Percentiles rank a stretch among this genome's conserved stretches.
Conservation (phyloP, 1,140 invertebrate genomes). For the Zaprionus tsacasi region DNA sequence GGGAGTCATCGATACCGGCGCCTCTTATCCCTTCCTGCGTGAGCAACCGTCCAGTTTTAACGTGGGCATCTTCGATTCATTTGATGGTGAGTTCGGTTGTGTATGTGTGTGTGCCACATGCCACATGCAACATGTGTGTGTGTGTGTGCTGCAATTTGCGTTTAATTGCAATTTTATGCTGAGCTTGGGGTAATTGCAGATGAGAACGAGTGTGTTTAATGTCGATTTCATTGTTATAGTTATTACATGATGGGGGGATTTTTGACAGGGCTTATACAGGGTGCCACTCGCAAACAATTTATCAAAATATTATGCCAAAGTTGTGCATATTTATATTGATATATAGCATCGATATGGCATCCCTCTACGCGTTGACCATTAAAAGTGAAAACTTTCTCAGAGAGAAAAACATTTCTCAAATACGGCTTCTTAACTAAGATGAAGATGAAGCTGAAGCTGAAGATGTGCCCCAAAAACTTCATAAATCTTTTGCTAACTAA, state of each 20-base stretch:
- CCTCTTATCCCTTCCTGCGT: constrained; percentile 71
- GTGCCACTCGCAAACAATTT: constrained; percentile 59
- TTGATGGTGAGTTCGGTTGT: constrained; percentile 67
- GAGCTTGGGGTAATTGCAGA: constrained; percentile 11
- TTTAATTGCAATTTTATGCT: constrained; percentile 57
- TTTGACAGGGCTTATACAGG: constrained; percentile 11
- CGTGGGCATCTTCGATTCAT: constrained; percentile 70
- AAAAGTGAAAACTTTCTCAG: constrained; percentile 73
- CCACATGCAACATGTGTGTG: constrained; percentile 14
- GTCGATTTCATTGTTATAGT: constrained; percentile 53
- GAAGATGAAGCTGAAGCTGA: constrained; percentile 50
- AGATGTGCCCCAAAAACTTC: constrained; percentile 65
- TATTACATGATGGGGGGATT: constrained; percentile 20
- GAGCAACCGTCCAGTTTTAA: constrained; percentile 57
- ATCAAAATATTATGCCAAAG: constrained; percentile 78
- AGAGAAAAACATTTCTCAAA: constrained; percentile 33
- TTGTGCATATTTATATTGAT: constrained; percentile 56
- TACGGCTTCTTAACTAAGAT: constrained; percentile 51
- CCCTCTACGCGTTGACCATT: constrained; percentile 58
- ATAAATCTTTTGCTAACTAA: constrained; percentile 76
- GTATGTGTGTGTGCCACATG: constrained; percentile 16
- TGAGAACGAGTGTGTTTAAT: constrained; percentile 47
- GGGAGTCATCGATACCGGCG: constrained; percentile 78
- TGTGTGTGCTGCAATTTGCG: constrained; percentile 17
- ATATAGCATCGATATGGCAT: constrained; percentile 21